Percentiles rank a stretch among this genome's conserved stretches.
Conservation (phyloP, 2,888 invertebrate genomes). For the Polia nebulosa region DNA sequence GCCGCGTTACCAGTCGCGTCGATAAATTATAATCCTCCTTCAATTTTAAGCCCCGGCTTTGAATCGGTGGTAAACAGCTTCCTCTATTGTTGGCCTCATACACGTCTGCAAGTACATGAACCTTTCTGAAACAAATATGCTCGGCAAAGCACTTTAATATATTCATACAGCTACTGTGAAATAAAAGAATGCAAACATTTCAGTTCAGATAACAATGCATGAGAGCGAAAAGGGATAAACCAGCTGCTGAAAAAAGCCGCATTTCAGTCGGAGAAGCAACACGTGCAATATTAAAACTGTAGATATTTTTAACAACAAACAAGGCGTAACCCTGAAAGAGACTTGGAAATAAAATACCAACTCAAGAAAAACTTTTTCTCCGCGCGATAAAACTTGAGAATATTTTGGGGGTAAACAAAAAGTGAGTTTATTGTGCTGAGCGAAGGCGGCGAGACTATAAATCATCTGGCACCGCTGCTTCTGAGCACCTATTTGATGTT, state of each 20-base stretch:
- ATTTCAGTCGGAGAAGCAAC: slow-evolving; percentile 8
- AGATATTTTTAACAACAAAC: slow-evolving; percentile 24
- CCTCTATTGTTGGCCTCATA: slow-evolving; percentile 37
- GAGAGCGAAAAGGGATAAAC: not conserved
- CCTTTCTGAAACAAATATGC: slow-evolving; percentile 24
- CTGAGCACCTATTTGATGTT: slow-evolving; percentile 83
- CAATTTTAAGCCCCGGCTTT: slow-evolving; percentile 60
- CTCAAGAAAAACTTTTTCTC: slow-evolving; percentile 55
- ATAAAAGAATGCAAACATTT: slow-evolving; percentile 26
- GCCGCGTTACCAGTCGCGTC: slow-evolving; percentile 49
- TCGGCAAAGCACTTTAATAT: slow-evolving; percentile 19
- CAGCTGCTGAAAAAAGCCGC: slow-evolving; percentile 1
- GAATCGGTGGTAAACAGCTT: slow-evolving; percentile 47
- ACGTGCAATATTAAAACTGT: slow-evolving; percentile 30
- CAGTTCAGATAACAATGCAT: slow-evolving; percentile 45
- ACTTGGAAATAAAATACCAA: slow-evolving; percentile 58
- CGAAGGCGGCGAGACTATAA: slow-evolving; percentile 70
- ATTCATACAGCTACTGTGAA: slow-evolving; percentile 12
- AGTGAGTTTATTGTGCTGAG: slow-evolving; percentile 73
- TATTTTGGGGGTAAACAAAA: slow-evolving; percentile 70
- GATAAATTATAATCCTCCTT: slow-evolving; percentile 66
- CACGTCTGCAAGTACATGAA: slow-evolving; percentile 12
- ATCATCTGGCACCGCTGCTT: slow-evolving; percentile 79
- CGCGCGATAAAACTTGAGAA: slow-evolving; percentile 61
- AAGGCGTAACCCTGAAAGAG: slow-evolving; percentile 33